Base-by-base conservation (phyloP, 2,888 invertebrate genomes). In the Pyrochroa serraticornis region DNA sequence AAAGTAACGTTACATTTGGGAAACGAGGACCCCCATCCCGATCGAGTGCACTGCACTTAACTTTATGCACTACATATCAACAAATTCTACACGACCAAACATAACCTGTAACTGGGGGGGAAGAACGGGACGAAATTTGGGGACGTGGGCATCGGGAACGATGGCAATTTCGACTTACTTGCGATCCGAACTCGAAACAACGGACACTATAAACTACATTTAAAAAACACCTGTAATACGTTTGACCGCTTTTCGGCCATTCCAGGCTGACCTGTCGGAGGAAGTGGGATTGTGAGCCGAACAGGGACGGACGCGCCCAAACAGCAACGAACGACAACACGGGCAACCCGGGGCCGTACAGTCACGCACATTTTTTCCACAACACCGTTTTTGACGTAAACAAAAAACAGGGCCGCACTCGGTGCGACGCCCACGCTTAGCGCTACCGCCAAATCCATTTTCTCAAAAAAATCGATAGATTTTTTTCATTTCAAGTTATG, bases 201-300 rank as follows among this genome's bases (percentile, higher is more conserved):
- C 48, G 60, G 64, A 74, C 71, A 71, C 73, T 72, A 72, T 60
- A 72, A 74, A 74, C 73, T 73, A 75, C 74, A 74, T 76, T 75
- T 75, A 71, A 77, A 78, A 77, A 78, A 78, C 78, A 78, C 78
- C 79, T 79, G 78, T 77, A 76, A 73, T 75, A 73, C 71, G 77
- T 72, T 76, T 79, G 79, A 79, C 80, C 79, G 79, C 79, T 79
- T 79, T 79, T 77, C 78, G 76, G 78, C 76, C 78, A 76, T 78
- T 79, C 79, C 79, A 76, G 78, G 75, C 76, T 79, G 79, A 79
- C 79, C 79, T 77, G 77, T 71, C 69, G 74, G 67, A 76, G 74
- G 75, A 78, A 78, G 77, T 78, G 77, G 78, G 77, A 78, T 74
- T 73, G 73, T 69, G 73, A 65, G 58, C 49, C 62, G 64, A 58